Percentiles rank a stretch among this genome's conserved stretches.
These are phyloP conservation scores for Eufriesea mexicana DNA, from an alignment of 1,140 invertebrate species.

Conservation along the genomic window DNA sequence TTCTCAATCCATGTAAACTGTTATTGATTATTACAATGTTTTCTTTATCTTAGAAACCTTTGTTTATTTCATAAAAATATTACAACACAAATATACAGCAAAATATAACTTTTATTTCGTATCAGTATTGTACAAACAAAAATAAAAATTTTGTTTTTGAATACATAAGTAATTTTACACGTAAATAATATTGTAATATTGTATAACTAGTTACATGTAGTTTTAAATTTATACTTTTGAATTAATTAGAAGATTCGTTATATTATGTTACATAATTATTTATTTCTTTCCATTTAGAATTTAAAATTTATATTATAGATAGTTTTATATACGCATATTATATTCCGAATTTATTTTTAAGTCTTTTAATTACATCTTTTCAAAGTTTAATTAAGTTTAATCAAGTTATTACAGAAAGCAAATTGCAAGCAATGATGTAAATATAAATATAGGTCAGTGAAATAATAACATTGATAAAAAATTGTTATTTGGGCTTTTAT, in stretches of 20 bases:
- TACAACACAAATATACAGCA: too few relatives aligned
- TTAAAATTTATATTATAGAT: background rate
- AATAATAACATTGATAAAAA: background rate
- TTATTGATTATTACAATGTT: background rate
- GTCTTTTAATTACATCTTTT: background rate
- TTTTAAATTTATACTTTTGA: background rate
- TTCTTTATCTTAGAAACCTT: background rate
- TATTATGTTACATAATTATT: background rate
- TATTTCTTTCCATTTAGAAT: background rate
- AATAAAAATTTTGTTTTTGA: background rate
- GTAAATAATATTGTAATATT: background rate
- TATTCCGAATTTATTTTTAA: background rate
- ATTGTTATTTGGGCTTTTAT: background rate
- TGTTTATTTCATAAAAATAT: background rate
- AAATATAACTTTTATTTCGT: slow-evolving; percentile 7
- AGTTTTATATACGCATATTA: background rate
- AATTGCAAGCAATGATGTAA: background rate
- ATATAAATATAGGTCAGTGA: slow-evolving; percentile 20
- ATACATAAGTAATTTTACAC: background rate
- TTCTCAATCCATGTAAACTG: background rate
- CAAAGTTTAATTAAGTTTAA: too few relatives aligned
- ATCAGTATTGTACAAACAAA: background rate
- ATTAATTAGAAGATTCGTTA: background rate
- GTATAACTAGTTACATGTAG: background rate
- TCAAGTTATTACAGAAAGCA: background rate